A percentile compares a stretch with the other conserved stretches of the same genome.
Evolutionary conservation across 2,888 invertebrate genomes (phyloP).

Genomic region (Allolobophora icterica): DNA sequence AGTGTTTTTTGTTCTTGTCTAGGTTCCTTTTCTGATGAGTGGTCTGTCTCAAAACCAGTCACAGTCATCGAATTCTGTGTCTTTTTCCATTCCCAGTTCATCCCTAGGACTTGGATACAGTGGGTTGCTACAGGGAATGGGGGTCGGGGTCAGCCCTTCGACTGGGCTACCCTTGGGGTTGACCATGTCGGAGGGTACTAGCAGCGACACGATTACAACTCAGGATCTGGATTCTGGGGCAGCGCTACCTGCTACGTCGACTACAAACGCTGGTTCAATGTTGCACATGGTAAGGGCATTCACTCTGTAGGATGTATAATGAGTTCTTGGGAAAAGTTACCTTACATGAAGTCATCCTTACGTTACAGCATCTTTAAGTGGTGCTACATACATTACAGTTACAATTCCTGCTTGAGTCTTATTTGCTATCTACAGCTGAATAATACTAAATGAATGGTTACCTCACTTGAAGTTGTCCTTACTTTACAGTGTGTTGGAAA

Average conservation of each 20-base stretch:
- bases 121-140: constrained; percentile 13
- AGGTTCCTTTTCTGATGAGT: constrained; percentile 26
- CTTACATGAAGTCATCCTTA: background rate
- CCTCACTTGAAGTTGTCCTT: too few relatives aligned
- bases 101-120: background rate
- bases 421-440: too few relatives aligned
- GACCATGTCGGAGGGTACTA: background rate
- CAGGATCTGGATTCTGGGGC: constrained; percentile 18
- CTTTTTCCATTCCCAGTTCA: background rate
- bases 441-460: too few relatives aligned
- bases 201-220: background rate
- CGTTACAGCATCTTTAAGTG: background rate
- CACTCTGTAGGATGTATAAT: background rate
- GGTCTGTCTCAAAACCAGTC: background rate
- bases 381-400: too few relatives aligned
- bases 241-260: background rate
- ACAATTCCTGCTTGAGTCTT: too few relatives aligned
- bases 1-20: background rate
- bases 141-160: background rate
- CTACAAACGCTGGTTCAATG: background rate
- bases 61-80: constrained; percentile 12
- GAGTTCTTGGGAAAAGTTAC: background rate
- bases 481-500: too few relatives aligned
- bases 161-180: constrained; percentile 1
- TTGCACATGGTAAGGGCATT: background rate